phyloP scores from a whole-genome alignment of 2,797 vertebrate genomes.

The Scolopax rusticola region DNA sequence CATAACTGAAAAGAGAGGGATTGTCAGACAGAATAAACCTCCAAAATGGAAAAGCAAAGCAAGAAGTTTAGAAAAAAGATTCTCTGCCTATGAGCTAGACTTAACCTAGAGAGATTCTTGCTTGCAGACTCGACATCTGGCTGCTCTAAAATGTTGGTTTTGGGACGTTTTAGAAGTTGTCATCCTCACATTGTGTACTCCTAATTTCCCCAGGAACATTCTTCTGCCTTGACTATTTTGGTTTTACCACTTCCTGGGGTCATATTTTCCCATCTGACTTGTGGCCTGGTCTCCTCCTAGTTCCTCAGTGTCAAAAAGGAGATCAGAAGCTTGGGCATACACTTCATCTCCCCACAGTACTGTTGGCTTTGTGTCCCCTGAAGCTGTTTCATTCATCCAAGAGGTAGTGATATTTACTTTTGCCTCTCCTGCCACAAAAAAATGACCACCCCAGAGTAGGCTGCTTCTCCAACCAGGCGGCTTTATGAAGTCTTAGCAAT shows the following conservation, averaged over 20 bases:
- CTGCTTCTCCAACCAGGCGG: not conserved
- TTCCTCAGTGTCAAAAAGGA: slow-evolving; percentile 9
- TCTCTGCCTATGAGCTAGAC: not conserved
- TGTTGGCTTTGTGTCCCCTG: not conserved
- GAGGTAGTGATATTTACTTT: slow-evolving; percentile 27
- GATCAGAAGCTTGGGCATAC: slow-evolving; percentile 17
- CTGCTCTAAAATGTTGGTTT: slow-evolving; percentile 7
- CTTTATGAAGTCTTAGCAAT: slow-evolving; percentile 28
- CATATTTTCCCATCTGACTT: slow-evolving; percentile 6
- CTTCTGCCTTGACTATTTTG: slow-evolving; percentile 16
- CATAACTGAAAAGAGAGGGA: not conserved
- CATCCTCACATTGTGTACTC: slow-evolving; percentile 14
- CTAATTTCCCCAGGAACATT: slow-evolving; percentile 23
- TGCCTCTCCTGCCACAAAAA: slow-evolving; percentile 25
- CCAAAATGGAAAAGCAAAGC: slow-evolving; percentile 9
- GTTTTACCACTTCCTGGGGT: slow-evolving; percentile 16
- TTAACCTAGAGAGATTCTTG: not conserved
- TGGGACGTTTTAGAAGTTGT: not conserved
- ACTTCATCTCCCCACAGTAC: not conserved
- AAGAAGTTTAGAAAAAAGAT: not conserved
- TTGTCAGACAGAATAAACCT: not conserved
- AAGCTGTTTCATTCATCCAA: slow-evolving; percentile 17
- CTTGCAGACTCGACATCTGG: not conserved
- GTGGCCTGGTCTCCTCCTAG: not conserved
- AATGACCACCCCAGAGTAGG: slow-evolving; percentile 13